Percentiles rank a stretch among this genome's conserved stretches.
These are phyloP conservation scores for Vulpes lagopus DNA, from an alignment of 2,113 vertebrate genomes.

Conservation along the genomic window DNA sequence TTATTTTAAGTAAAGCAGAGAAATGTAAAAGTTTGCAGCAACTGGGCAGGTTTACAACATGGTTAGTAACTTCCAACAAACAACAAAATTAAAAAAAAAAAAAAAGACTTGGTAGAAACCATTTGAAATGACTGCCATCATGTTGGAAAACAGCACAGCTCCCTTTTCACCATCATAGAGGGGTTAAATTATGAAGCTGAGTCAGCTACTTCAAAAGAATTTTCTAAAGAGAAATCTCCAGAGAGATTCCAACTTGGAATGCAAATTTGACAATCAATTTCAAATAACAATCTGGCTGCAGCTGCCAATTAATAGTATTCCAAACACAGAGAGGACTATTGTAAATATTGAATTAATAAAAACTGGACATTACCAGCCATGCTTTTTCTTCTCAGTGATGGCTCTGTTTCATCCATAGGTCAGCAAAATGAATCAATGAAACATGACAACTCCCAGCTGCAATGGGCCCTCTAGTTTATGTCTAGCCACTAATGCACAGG, in stretches of 20 bases:
- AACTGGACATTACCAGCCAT: conserved; percentile 88
- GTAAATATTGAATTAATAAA: conserved; percentile 85
- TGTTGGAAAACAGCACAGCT: conserved; percentile 91
- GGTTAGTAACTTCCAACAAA: conserved; percentile 95
- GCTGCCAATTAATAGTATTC: conserved; percentile 87
- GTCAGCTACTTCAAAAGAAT: conserved; percentile 79
- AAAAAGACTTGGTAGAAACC: conserved; percentile 90
- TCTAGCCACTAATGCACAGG: conserved; percentile 69
- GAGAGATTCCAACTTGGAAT: conserved; percentile 82
- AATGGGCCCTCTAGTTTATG: conserved; percentile 73
- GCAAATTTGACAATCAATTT: conserved; percentile 80
- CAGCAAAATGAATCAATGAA: conserved; percentile 85
- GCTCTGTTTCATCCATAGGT: conserved; percentile 92
- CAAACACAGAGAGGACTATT: conserved; percentile 78
- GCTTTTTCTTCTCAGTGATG: conserved; percentile 93
- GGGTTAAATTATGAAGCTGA: conserved; percentile 69
- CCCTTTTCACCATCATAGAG: conserved; percentile 77
- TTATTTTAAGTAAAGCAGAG: conserved; percentile 93
- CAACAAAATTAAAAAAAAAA: conserved; percentile 89
- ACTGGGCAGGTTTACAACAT: conserved; percentile 92
- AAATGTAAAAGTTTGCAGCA: conserved; percentile 94
- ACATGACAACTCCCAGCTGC: conserved; percentile 83
- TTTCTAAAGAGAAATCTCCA: conserved; percentile 82
- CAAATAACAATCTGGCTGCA: conserved; percentile 78
- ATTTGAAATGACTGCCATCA: conserved; percentile 93